Evolutionary conservation across 1,140 invertebrate species (phyloP), one percentile per base, ranked within the genome.

Genomic region (Watersipora subatra): DNA sequence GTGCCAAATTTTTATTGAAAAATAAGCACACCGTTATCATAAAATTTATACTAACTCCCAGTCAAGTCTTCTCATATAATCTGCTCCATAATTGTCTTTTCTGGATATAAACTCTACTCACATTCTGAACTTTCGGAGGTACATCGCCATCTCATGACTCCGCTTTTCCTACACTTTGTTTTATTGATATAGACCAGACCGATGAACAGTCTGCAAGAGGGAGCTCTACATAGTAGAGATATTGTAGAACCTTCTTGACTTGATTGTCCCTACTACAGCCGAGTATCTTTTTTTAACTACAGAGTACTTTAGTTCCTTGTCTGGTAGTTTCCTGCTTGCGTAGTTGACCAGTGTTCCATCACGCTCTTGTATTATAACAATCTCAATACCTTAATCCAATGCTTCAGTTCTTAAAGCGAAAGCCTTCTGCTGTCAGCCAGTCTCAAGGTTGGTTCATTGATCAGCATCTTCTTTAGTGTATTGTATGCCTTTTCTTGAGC

Each of bases 391-490:
- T 12, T 28, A 3, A 57, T 55, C 7, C 12, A 34, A 66, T 26
- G 66, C 66, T 65, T 67, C 66, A 17, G 25, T 57, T 17, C 27
- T 24, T 7, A 67, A 22, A 12, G 26, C 2, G n/a, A 67, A 56
- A 58, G 62, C n/a, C 30, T 58, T 56, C 24, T 20, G 3, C 17
- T 27, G 28, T 68, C 64, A 25, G 64, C 29, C 19, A 62, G 2
- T 17, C 29, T 19, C 3, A 68, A 28, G 22, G 66, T 34, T 12
- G 64, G 57, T 56, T 15, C 25, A 12, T 2, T 29, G 28, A 26
- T 20, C 24, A 66, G 20, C 22, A 20, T 28, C 17, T 15, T 25
- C 30, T 68, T 68, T 22, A 68, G 46, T 3, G 15, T 61, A 2
- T 1, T 2, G 20, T 28, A 63, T 46, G 62, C 62, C 20, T 29